Evolutionary conservation across 2,797 vertebrate genomes (phyloP).

Genomic region (Helicolenus hilgendorfi): DNA sequence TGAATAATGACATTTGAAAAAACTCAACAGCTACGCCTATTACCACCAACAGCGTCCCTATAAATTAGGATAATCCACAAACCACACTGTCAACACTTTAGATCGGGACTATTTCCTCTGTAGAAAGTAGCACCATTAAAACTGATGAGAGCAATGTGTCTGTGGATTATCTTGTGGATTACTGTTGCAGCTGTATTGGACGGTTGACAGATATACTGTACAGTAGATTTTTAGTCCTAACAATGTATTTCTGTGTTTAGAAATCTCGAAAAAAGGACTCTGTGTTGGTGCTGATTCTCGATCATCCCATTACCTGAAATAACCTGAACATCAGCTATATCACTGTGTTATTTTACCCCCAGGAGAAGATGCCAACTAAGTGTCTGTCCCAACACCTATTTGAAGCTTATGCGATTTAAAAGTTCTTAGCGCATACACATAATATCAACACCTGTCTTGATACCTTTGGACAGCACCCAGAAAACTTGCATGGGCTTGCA

Average conservation of each 20-base stretch:
- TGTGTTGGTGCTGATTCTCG: background rate
- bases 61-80: background rate
- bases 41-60: background rate
- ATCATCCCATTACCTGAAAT: background rate
- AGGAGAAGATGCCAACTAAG: background rate
- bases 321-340: background rate
- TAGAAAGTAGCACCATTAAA: background rate
- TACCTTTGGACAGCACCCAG: background rate
- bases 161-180: background rate
- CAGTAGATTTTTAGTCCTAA: background rate
- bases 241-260: background rate
- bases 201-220: background rate
- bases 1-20: background rate
- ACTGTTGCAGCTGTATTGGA: background rate
- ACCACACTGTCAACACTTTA: background rate
- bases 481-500: slow-evolving; percentile 14
- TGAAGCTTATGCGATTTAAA: slow-evolving; percentile 11
- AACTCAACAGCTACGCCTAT: background rate
- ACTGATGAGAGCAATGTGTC: background rate
- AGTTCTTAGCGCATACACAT: background rate
- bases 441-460: slow-evolving; percentile 46
- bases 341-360: background rate
- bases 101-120: background rate
- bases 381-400: background rate
- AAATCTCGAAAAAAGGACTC: background rate